phyloP scores from a whole-genome alignment of 2,888 invertebrate species.

The Saturnia japonica region DNA sequence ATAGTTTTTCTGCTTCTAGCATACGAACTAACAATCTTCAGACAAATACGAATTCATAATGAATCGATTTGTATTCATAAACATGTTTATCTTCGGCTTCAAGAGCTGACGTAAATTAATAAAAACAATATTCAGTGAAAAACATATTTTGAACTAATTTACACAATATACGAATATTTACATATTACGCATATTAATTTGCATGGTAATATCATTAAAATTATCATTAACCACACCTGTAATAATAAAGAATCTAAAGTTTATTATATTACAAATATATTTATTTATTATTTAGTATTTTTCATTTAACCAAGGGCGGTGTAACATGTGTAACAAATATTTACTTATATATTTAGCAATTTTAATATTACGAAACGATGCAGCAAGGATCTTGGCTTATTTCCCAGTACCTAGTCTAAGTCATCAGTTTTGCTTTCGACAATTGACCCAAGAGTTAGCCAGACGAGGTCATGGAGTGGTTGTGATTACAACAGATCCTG shows the following conservation, averaged over 20 bases:
- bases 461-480: constrained; percentile 64
- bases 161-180: background rate
- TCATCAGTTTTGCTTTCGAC: constrained; percentile 61
- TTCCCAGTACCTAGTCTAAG: constrained; percentile 60
- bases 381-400: constrained; percentile 56
- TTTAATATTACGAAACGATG: constrained; percentile 23
- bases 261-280: background rate
- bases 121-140: background rate
- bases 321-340: constrained; percentile 4
- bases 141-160: background rate
- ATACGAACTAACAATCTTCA: too few relatives aligned
- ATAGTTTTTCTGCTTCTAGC: too few relatives aligned
- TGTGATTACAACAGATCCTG: constrained; percentile 59
- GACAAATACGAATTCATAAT: too few relatives aligned
- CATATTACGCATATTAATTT: background rate
- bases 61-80: background rate
- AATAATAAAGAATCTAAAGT: background rate
- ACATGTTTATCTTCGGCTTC: background rate
- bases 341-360: background rate
- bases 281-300: too few relatives aligned
- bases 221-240: background rate
- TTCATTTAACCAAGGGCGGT: background rate
- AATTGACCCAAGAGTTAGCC: constrained; percentile 55
- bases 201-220: too few relatives aligned
- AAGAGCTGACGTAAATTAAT: background rate